Evolutionary conservation across 1,140 invertebrate species (phyloP), one percentile per base, ranked within the genome.

Genomic region (Drusus annulatus): DNA sequence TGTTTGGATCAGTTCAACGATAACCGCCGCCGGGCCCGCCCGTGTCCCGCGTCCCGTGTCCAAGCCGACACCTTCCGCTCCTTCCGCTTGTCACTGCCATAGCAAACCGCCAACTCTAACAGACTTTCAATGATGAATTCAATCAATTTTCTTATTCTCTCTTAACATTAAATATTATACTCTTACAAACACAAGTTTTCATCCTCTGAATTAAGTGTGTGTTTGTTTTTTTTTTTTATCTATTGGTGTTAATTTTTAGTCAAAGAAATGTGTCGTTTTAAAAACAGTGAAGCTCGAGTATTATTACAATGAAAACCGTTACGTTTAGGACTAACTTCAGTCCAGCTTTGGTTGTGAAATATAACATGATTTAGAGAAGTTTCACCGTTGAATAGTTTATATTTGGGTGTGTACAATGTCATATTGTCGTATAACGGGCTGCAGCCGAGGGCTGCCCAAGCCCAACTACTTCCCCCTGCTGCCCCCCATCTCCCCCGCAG

Each of bases 391-490:
- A 45, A 13, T 45, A 10, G 10, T 45, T 45, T 6, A 13, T 45
- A 13, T 13, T 45, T 45, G 10, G 13, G 36, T 50, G 69, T 8
- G 17, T 78, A 87, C 84, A 68, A 93, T 94, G 91, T 93, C 94
- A 62, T 94, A 92, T 86, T 96, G 95, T 88, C 93, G 95, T 87
- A 96, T 96, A 78, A 96, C 95, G 45, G 95, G 94, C 45, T 93
- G 92, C 84, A 95, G 94, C 86, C 91, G 94, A 56, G 94, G 94
- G 81, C 91, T 96, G 81, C 94, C 94, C 54, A 94, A 95, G 84
- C 93, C 94, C 36, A 95, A 96, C 88, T 96, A 96, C 86, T 94
- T 96, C 84, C 95, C 95, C 2, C 89, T 96, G 28, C 88, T 96
- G 31, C 94, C 95, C 17, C 93, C 94, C 0, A 94, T 96, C 76